Evolutionary conservation across 2,888 invertebrate species (phyloP), one percentile per base, ranked within the genome.

Genomic region (Zootermopsis nevadensis): DNA sequence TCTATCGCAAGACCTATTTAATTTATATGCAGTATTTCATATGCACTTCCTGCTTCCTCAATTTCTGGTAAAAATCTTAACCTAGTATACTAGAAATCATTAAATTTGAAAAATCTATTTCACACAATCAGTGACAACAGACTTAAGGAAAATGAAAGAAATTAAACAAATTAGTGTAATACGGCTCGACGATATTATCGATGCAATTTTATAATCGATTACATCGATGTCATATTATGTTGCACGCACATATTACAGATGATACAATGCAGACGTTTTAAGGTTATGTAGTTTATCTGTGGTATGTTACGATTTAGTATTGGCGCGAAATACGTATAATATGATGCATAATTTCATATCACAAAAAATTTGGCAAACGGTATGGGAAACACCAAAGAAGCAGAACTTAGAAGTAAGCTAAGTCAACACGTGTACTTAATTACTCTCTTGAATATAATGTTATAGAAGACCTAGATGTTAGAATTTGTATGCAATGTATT

Each of bases 401-500:
- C 38, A 38, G n/a, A 42, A 38, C 38, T 74, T 19, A 74, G 6
- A n/a, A 74, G 69, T 69, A 69, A 33, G 24, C 12, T n/a, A 24
- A 74, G n/a, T 27, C 10, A 60, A 27, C n/a, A 53, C 27, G 8
- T 60, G n/a, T 27, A 27, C n/a, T 60, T 27, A n/a, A 60, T 60
- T 60, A 27, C n/a, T 60, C 0, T n/a, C 10, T 60, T 1, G n/a
- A 60, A 60, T 60, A 27, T 1, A 1, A 27, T 60, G 60, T 60
- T 27, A n/a, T 60, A 60, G 27, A 60, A 6, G 12, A 27, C n/a
- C n/a, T 27, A n/a, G 27, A 60, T n/a, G 60, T 60, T 60, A 60
- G n/a, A 60, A 27, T 60, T 60, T 6, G n/a, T 60, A 3, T 60
- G 27, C 60, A 27, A 60, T 83, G 77, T 83, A 74, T 85, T 85